Percentiles rank a stretch among this genome's conserved stretches.
These are phyloP conservation scores for Rapana venosa DNA, from an alignment of 2,888 invertebrate species.

Conservation along the genomic window DNA sequence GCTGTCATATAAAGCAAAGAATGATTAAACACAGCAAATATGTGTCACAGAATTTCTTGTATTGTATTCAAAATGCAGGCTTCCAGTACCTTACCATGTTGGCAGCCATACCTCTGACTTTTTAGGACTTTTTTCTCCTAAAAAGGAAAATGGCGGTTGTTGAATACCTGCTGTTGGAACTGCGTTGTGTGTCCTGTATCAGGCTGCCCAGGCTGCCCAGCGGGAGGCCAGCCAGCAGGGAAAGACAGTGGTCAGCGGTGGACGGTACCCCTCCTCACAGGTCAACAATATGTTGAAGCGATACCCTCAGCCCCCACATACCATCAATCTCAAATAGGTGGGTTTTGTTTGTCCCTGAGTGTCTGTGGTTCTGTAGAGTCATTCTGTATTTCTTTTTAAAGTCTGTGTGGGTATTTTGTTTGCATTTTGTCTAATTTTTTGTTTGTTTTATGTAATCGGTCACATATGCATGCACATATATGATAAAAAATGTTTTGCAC, in stretches of 20 bases:
- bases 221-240: neutral
- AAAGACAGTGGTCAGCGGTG: neutral
- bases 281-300: constrained; percentile 48
- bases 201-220: neutral
- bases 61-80: neutral
- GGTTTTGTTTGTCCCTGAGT: neutral
- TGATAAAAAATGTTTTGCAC: neutral
- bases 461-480: neutral
- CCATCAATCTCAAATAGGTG: constrained; percentile 29
- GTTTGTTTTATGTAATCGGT: neutral
- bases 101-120: neutral
- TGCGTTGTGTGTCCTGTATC: neutral
- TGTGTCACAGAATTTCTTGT: neutral
- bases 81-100: neutral
- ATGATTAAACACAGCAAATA: neutral
- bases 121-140: too few species aligned
- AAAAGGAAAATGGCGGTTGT: neutral
- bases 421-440: neutral
- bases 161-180: neutral
- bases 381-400: neutral
- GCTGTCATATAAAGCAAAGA: too few species aligned
- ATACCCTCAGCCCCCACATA: constrained; percentile 45
- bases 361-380: neutral
- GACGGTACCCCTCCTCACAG: constrained; percentile 39
- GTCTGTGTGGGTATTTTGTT: neutral